Evolutionary conservation across 2,797 vertebrate species (phyloP), one percentile per base, ranked within the genome.

Genomic region (Lateolabrax maculatus): DNA sequence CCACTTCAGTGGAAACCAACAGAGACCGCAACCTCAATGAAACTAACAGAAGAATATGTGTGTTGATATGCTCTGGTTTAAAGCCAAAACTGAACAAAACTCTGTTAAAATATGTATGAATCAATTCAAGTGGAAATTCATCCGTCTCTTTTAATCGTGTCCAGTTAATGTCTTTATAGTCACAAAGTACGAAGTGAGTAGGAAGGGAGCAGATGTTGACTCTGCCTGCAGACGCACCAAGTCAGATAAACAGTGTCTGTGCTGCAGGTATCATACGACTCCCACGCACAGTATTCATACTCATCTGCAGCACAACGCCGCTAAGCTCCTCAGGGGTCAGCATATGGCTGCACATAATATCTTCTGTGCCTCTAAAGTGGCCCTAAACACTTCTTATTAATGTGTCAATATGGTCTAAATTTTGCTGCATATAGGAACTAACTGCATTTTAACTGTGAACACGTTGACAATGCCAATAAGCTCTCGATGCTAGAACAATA

Each of bases 191-290:
- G 37, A 80, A 76, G 71, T 46, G 72, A 77, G 61, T 25, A 71
- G 46, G 29, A 80, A 76, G 56, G 78, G 87, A 91, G 89, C 88
- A 91, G 89, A 88, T 90, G 81, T 85, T 75, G 56, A 73, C 43
- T 81, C 53, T 74, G 63, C 71, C 79, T 76, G 63, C 39, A 55
- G 76, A 79, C 72, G 70, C 71, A 70, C 39, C 18, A 36, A 43
- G 51, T 74, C 56, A 83, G 70, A 84, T 74, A 81, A 85, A 85
- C 43, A 74, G 10, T 57, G 51, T n/a, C n/a, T 41, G 58, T 66
- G 68, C 79, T 80, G 76, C 71, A 79, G 83, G 84, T 79, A 69
- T 68, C 61, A 63, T 65, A 29, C 8, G 1, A 72, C 77, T 80
- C 82, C 73, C 57, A 84, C 75, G 3, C 81, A 79, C 11, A 56